These are phyloP conservation scores for Alloplasta piceator DNA, from an alignment of 2,888 invertebrate genomes.

Conservation along the genomic window DNA sequence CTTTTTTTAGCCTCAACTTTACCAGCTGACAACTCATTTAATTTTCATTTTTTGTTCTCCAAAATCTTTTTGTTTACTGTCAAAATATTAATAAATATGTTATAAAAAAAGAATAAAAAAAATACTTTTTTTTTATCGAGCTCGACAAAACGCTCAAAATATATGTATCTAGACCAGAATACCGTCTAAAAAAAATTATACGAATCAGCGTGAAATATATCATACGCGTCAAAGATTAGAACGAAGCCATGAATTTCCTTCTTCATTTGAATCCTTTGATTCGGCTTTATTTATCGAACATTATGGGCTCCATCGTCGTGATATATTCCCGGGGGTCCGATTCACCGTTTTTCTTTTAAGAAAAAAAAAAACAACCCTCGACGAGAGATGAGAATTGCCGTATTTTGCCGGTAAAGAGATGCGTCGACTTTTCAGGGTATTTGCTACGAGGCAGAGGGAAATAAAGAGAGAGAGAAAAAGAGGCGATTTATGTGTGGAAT, in stretches of 20 bases:
- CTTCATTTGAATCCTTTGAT: conserved; percentile 42
- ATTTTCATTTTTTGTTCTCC: too few species aligned
- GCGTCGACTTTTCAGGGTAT: not conserved
- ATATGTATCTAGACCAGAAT: too few species aligned
- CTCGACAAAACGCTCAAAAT: not conserved
- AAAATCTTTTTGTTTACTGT: too few species aligned
- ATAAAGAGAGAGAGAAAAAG: conserved; percentile 10
- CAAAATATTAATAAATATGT: too few species aligned
- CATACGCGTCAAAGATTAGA: too few species aligned
- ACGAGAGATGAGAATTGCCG: not conserved
- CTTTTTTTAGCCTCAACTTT: too few species aligned
- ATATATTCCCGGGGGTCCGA: conserved; percentile 32
- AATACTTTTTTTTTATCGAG: too few species aligned
- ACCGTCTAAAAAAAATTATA: too few species aligned
- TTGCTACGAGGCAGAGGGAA: conserved; percentile 1
- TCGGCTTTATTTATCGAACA: not conserved
- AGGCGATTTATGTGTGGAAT: conserved; percentile 13
- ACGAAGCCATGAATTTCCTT: too few species aligned
- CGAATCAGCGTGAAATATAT: too few species aligned
- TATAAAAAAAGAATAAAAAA: too few species aligned
- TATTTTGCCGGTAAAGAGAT: not conserved
- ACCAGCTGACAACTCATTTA: too few species aligned
- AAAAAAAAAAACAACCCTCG: not conserved
- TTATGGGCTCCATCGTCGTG: not conserved
- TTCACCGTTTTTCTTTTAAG: conserved; percentile 13